Evolutionary conservation across 2,797 vertebrate species (phyloP).

Genomic region (Muraenolepis orangiensis): DNA sequence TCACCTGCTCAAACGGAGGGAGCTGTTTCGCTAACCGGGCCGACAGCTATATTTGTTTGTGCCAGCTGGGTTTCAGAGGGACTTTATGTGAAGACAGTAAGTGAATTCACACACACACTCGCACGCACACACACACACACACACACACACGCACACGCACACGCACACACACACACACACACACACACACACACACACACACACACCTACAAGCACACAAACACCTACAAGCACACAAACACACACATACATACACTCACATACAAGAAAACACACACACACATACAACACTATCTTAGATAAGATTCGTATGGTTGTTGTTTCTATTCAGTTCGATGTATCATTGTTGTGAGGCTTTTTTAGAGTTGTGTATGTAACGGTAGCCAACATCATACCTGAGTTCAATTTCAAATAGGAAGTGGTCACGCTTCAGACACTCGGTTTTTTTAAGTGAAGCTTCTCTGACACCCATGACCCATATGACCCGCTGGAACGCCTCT

Average conservation of each 20-base stretch:
- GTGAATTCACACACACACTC: constrained; percentile 37
- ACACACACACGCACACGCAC: constrained; percentile 15
- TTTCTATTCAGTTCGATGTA: not conserved
- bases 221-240: not conserved
- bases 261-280: not conserved
- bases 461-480: not conserved
- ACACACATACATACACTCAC: not conserved
- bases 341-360: not conserved
- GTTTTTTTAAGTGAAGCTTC: not conserved
- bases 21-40: constrained; percentile 81
- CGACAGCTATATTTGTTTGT: constrained; percentile 89
- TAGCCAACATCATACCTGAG: not conserved
- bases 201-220: not conserved
- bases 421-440: not conserved
- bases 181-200: not conserved
- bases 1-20: constrained; percentile 84
- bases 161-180: not conserved
- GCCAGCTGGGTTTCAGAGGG: constrained; percentile 89
- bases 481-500: not conserved
- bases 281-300: no score
- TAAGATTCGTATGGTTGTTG: not conserved
- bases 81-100: constrained; percentile 89
- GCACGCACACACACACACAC: not conserved
- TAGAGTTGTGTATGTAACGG: not conserved
- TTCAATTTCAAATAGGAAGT: not conserved